Base-by-base conservation (phyloP, 2,113 vertebrate species). In the Hippocampus mohnikei region DNA sequence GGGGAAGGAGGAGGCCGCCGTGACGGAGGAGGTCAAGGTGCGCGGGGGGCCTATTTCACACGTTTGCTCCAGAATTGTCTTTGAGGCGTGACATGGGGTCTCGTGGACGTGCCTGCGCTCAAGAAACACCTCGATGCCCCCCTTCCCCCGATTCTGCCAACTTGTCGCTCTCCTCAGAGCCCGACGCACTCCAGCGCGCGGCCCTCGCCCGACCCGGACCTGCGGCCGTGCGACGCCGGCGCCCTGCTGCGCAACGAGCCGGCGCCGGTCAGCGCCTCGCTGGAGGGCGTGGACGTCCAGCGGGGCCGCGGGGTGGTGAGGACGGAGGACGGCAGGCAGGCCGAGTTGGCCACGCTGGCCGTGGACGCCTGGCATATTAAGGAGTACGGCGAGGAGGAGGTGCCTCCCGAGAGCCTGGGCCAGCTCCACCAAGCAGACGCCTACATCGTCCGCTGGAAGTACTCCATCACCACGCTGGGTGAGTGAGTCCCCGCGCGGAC, bases 371-470 rank as follows among this genome's bases (percentile, higher is more conserved):
- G 93, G 93, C 91, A 94, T 80, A 93, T 94, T 70, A 87, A 79
- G 8, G 93, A 94, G 85, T 91, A 93, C 29, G 83, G 90, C 0
- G 92, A 93, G 72, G 90, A 90, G 75, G 88, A 90, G 27, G 64
- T 94, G 62, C 87, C 89, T 0, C 3, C 71, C 10, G 89, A 86
- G 71, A 92, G 92, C 42, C 66, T 92, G 67, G 91, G 93, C 13
- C 93, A 94, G 58, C 86, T 94, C 10, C 91, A 94, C 7, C 84
- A 94, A 76, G 86, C 81, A 0, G 92, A 94, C 52, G 85, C 93
- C 21, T 94, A 94, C 74, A 86, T 94, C 82, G 87, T 94, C 56
- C 91, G 92, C 46, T 94, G 93, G 93, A 93, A 90, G 75, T 94
- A 94, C 81, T 92, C 90, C 1, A 75, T 93, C 79, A 92, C 91